A percentile compares a stretch with the other conserved stretches of the same genome.
Evolutionary conservation across 2,113 vertebrate species (phyloP).

Genomic region (Nothoprocta perdicaria): DNA sequence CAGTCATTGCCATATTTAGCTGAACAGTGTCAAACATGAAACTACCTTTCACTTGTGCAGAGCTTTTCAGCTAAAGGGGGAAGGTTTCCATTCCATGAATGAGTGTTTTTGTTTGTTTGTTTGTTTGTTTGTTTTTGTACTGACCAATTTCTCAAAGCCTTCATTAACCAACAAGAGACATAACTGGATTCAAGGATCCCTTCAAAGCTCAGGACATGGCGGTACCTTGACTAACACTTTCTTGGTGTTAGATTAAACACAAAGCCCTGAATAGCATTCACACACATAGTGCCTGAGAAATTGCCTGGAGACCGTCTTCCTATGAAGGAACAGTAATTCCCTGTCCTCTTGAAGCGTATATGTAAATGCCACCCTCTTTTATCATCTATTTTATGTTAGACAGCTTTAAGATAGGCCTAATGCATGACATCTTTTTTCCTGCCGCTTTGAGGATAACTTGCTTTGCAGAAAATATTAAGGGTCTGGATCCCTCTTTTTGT

Average conservation of each 20-base stretch:
- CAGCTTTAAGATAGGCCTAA: not conserved
- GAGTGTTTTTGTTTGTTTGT: not conserved
- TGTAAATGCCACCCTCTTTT: not conserved
- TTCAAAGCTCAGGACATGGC: not conserved
- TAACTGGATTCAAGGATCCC: not conserved
- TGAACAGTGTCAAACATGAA: slow-evolving; percentile 30
- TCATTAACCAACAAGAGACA: slow-evolving; percentile 21
- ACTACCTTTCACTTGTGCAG: slow-evolving; percentile 12
- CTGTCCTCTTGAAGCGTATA: not conserved
- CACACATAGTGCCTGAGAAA: not conserved
- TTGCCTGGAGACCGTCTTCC: not conserved
- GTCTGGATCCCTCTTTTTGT: not conserved
- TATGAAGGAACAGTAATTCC: not conserved
- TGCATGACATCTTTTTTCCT: not conserved
- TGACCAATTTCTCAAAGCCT: slow-evolving; percentile 7
- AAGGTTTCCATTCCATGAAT: slow-evolving; percentile 34
- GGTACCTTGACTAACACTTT: not conserved
- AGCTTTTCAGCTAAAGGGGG: slow-evolving; percentile 21
- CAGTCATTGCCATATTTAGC: slow-evolving; percentile 39
- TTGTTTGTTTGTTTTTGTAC: no score
- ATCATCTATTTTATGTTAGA: not conserved
- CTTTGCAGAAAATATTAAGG: not conserved
- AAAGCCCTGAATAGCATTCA: not conserved
- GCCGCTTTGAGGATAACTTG: not conserved
- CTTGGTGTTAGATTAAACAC: not conserved